A percentile compares a stretch with the other conserved stretches of the same genome.
Conservation (phyloP, 2,113 vertebrate species). For the Tonatia bakeri region DNA sequence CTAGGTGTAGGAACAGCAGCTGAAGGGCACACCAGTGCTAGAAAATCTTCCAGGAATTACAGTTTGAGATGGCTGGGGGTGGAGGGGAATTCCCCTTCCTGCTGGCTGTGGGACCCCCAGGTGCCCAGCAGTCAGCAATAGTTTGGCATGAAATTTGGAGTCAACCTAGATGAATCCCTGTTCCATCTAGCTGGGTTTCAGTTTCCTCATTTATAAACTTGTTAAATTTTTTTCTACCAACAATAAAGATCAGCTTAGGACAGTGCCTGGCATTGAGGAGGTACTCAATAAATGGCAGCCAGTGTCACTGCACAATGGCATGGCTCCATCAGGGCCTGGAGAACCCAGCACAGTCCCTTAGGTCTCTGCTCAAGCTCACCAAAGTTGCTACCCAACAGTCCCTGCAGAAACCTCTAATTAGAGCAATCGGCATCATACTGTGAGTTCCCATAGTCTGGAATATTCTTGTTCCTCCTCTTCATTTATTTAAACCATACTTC, state of each 20-base stretch:
- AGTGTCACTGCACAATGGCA: too few relatives aligned
- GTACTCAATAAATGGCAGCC: neutral
- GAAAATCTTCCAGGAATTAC: neutral
- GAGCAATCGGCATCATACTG: neutral
- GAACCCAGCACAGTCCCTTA: too few relatives aligned
- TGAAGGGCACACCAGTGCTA: neutral
- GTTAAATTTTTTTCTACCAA: neutral
- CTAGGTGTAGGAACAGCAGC: too few relatives aligned
- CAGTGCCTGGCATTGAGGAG: neutral
- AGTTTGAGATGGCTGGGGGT: neutral
- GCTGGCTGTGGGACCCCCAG: neutral
- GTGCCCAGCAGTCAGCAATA: neutral
- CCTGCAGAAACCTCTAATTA: too few relatives aligned
- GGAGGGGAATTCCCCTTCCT: accelerated
- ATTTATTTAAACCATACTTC: neutral
- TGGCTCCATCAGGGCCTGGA: neutral
- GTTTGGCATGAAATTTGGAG: neutral
- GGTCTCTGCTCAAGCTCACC: neutral
- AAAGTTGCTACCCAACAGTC: neutral
- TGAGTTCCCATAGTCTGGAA: neutral
- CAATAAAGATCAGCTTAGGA: neutral
- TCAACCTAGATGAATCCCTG: neutral
- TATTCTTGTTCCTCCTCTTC: neutral
- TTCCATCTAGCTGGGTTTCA: neutral
- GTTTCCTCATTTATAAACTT: neutral